Base-by-base conservation (phyloP, 2,797 vertebrate genomes). In the Trematomus bernacchii region DNA sequence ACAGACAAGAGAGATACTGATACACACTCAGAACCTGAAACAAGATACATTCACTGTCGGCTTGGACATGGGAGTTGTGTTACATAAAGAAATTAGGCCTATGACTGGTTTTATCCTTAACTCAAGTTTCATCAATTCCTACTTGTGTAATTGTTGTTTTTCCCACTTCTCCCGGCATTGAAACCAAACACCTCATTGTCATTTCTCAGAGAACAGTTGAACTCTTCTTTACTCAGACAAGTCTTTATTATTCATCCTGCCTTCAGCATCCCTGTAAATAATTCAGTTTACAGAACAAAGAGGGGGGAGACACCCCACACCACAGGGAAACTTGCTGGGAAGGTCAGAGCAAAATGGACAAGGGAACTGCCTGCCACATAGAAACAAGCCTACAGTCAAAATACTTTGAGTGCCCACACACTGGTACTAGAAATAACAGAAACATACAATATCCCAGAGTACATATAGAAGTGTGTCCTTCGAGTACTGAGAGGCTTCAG, bases 211-310 rank as follows among this genome's bases (percentile, higher is more conserved):
- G 16, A 53, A 51, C 79, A 79, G 73, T 60, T 68, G 66, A 51
- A 76, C 21, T 21, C 21, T 44, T 71, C 42, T 51, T 70, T 52
- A 50, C 23, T 61, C 21, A 3, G 14, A 74, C 71, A 51, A 65
- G 52, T 66, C 60, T 64, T 40, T 64, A 81, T 88, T 84, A 87
- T 88, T 86, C 66, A 86, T 74, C 16, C 21, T 16, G 21, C 57
- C 54, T 59, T 67, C 66, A 80, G 73, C 62, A 44, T 52, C 70
- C 53, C 60, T 58, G 8, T 91, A 58, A 90, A 90, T 92, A 76
- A 89, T 89, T 88, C 67, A 90, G 66, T 19, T 48, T 53, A 66
- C 21, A 53, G 16, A 14, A 27, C 44, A 62, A 48, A 42, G 47
- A 21, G 33, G 23, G 14, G 19, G 18, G 23, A 37, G 52, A 44